phyloP scores from a whole-genome alignment of 2,797 vertebrate genomes.

The Sebastes glaucus region DNA sequence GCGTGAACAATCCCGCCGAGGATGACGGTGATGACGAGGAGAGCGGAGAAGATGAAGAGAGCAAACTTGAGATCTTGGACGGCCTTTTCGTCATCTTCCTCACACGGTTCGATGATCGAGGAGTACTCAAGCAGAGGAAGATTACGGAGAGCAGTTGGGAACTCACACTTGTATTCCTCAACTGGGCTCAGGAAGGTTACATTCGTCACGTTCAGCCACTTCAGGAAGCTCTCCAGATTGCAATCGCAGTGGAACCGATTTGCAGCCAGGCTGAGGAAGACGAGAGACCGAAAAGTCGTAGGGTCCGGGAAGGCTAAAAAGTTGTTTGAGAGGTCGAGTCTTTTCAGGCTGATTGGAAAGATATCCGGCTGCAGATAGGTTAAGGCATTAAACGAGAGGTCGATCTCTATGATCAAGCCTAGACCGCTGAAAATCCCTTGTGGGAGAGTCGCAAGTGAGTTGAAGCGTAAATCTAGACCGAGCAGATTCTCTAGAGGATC shows the following conservation, averaged over 20 bases:
- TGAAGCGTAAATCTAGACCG: constrained; percentile 79
- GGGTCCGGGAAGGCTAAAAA: constrained; percentile 84
- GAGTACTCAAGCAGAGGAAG: constrained; percentile 67
- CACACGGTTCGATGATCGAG: constrained; percentile 65
- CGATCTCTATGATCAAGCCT: constrained; percentile 76
- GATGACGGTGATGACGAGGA: constrained; percentile 50
- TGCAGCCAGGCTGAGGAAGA: constrained; percentile 71
- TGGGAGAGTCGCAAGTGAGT: constrained; percentile 84
- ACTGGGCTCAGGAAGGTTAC: constrained; percentile 66
- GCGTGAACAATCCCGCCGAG: constrained; percentile 57
- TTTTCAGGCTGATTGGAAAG: constrained; percentile 81
- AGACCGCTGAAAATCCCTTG: constrained; percentile 82
- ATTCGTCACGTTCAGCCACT: constrained; percentile 84
- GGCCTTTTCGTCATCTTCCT: constrained; percentile 72
- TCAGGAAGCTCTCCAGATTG: constrained; percentile 77
- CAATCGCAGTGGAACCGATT: constrained; percentile 88
- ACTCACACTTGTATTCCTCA: constrained; percentile 75
- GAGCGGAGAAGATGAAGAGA: constrained; percentile 74
- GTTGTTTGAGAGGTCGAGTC: constrained; percentile 83
- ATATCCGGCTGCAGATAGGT: constrained; percentile 72
- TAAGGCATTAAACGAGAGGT: constrained; percentile 85
- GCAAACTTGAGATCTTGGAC: constrained; percentile 71
- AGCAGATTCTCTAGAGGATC: constrained; percentile 65
- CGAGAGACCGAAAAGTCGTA: constrained; percentile 75
- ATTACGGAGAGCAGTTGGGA: constrained; percentile 73